These are phyloP conservation scores for Lamprotornis superbus DNA, from an alignment of 2,113 vertebrate genomes.

Conservation along the genomic window DNA sequence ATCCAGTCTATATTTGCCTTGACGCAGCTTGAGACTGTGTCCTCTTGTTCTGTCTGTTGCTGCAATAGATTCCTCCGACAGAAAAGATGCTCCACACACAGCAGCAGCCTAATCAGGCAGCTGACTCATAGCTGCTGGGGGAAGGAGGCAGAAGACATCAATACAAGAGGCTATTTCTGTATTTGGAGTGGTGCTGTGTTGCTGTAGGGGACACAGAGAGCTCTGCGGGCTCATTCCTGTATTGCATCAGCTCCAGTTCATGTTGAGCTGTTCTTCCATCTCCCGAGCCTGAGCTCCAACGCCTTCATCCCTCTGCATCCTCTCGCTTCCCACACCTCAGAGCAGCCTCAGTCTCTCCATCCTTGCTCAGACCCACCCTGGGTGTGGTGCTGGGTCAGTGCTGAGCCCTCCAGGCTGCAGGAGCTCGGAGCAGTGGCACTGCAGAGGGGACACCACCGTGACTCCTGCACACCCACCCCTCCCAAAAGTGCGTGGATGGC, in stretches of 20 bases:
- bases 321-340: background rate
- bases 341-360: background rate
- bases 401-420: background rate
- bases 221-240: background rate
- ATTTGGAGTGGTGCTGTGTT: background rate
- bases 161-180: conserved; percentile 1
- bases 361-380: background rate
- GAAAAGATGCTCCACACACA: background rate
- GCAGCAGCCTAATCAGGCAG: background rate
- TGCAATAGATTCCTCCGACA: background rate
- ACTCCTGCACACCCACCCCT: background rate
- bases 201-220: background rate
- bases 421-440: background rate
- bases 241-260: background rate
- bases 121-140: background rate
- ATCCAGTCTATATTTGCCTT: too few relatives aligned
- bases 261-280: background rate
- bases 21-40: too few relatives aligned
- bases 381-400: background rate
- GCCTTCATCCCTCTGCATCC: background rate
- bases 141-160: background rate
- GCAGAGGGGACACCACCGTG: rapidly evolving
- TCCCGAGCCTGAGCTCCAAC: background rate
- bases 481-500: rapidly evolving
- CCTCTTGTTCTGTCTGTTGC: too few relatives aligned